Conservation (phyloP, 2,113 vertebrate species). For the Mellivora capensis region DNA sequence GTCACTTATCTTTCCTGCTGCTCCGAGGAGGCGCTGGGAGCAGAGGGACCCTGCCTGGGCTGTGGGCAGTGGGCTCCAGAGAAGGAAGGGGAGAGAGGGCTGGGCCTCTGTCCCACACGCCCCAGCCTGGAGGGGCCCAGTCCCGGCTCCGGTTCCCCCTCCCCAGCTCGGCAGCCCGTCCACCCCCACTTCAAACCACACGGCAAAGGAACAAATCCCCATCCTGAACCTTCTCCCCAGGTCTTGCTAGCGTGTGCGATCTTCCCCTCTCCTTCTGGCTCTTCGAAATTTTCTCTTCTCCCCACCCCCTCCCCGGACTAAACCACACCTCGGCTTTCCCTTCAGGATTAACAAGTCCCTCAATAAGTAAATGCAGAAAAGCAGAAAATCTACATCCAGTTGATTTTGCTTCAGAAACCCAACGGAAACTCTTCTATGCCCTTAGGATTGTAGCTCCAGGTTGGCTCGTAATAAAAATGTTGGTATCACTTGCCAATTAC, state of each 20-base stretch:
- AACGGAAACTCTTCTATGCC: neutral
- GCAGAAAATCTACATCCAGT: neutral
- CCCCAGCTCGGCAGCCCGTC: too few relatives aligned
- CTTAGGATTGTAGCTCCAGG: neutral
- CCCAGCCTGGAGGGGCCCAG: neutral
- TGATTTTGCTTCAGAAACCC: neutral
- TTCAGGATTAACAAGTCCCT: neutral
- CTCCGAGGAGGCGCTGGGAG: too few relatives aligned
- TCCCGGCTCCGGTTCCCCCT: neutral
- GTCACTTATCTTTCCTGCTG: neutral
- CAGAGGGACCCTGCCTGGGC: too few relatives aligned
- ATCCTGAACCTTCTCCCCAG: neutral
- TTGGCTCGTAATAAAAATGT: neutral
- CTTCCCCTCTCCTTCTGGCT: neutral
- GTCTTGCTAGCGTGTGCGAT: fast-evolving
- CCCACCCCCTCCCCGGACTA: neutral
- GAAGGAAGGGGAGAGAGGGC: neutral
- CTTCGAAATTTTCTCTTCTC: neutral
- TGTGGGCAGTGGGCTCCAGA: too few relatives aligned
- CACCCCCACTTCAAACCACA: neutral
- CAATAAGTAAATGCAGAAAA: too few relatives aligned
- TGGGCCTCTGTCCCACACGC: neutral
- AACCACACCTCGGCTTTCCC: neutral
- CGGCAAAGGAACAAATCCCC: too few relatives aligned
- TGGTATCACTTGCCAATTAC: neutral